Percentiles rank a stretch among this genome's conserved stretches.
These are phyloP conservation scores for Spodoptera littoralis DNA, from an alignment of 2,888 invertebrate genomes.

Conservation along the genomic window DNA sequence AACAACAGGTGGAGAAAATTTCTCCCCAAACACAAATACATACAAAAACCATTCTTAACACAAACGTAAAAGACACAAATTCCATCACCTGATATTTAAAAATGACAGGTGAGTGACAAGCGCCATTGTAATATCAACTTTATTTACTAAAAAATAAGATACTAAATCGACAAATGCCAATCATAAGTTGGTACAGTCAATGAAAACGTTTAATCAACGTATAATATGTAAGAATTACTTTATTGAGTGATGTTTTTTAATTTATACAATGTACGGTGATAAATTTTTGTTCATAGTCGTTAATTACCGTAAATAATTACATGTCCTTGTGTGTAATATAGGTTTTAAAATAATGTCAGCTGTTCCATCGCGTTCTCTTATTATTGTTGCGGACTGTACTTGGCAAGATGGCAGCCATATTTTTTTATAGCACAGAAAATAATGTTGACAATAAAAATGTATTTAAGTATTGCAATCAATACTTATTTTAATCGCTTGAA, in stretches of 20 bases:
- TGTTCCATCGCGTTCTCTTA: conserved; percentile 1
- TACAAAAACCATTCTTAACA: conserved; percentile 39
- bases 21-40: conserved; percentile 49
- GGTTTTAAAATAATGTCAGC: conserved; percentile 21
- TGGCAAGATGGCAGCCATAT: too few relatives aligned
- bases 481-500: too few relatives aligned
- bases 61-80: conserved; percentile 20
- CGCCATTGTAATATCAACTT: conserved; percentile 36
- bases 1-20: conserved; percentile 70
- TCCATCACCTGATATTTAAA: conserved; percentile 29
- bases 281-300: conserved; percentile 15
- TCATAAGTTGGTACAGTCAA: conserved; percentile 43
- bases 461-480: too few relatives aligned
- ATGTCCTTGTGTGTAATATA: conserved; percentile 7
- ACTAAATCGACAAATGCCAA: conserved; percentile 48
- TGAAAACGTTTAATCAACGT: conserved; percentile 52
- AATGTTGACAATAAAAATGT: too few relatives aligned
- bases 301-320: conserved; percentile 31
- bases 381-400: too few relatives aligned
- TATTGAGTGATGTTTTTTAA: conserved; percentile 44
- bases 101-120: conserved; percentile 54
- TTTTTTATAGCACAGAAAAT: too few relatives aligned
- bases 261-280: conserved; percentile 17
- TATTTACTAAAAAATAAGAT: conserved; percentile 5
- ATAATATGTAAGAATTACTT: conserved; percentile 46